phyloP scores from a whole-genome alignment of 2,797 vertebrate species.

The Eleutherodactylus coqui region DNA sequence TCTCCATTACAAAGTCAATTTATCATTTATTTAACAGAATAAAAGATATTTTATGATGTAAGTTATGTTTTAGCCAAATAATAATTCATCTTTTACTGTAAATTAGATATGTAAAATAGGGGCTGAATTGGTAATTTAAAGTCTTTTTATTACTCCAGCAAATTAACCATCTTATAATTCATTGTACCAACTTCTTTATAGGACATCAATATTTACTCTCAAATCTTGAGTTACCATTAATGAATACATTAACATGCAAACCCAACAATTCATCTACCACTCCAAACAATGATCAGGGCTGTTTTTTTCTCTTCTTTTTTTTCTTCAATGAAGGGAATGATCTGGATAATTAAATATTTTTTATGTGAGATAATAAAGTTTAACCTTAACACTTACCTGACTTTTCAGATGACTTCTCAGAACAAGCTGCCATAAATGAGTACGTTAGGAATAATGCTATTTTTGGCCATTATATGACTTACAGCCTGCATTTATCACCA shows the following conservation, averaged over 20 bases:
- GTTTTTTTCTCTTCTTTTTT: too few relatives aligned
- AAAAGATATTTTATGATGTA: slow-evolving; percentile 31
- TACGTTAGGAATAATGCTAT: too few relatives aligned
- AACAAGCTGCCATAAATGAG: too few relatives aligned
- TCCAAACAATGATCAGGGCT: too few relatives aligned
- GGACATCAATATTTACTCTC: slow-evolving; percentile 34
- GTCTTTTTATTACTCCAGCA: slow-evolving; percentile 20
- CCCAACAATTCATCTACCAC: not conserved
- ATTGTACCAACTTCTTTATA: slow-evolving; percentile 31
- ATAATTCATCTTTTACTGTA: slow-evolving; percentile 40
- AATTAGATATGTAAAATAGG: slow-evolving; percentile 36
- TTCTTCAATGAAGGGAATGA: too few relatives aligned
- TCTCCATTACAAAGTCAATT: slow-evolving; percentile 35
- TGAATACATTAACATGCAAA: not conserved
- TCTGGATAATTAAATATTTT: too few relatives aligned
- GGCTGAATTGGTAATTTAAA: slow-evolving; percentile 51
- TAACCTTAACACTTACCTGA: too few relatives aligned
- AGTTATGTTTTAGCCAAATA: slow-evolving; percentile 56
- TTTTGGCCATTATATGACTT: too few relatives aligned
- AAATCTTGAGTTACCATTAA: slow-evolving; percentile 22
- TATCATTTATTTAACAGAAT: slow-evolving; percentile 4
- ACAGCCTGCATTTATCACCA: too few relatives aligned
- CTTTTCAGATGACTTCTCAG: too few relatives aligned
- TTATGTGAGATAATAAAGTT: too few relatives aligned
- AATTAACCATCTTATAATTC: slow-evolving; percentile 31